Evolutionary conservation across 2,797 vertebrate genomes (phyloP).

Genomic region (Pelochelys cantorii): DNA sequence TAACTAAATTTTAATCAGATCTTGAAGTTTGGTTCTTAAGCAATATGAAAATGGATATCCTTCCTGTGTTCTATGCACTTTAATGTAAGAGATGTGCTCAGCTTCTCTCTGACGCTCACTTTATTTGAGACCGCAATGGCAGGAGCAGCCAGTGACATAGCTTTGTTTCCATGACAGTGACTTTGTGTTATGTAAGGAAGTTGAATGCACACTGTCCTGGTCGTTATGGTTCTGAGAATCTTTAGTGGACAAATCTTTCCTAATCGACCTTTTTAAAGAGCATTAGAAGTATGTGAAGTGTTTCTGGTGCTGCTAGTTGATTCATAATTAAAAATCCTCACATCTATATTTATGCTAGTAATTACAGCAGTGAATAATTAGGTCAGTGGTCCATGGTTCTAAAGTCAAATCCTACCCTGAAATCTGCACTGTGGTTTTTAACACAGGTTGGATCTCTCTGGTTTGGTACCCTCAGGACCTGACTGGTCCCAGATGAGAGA

Average conservation of each 20-base stretch:
- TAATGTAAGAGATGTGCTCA: neutral
- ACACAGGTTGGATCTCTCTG: neutral
- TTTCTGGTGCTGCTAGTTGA: neutral
- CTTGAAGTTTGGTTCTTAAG: neutral
- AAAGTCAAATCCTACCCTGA: constrained; percentile 6
- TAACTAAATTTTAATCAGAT: neutral
- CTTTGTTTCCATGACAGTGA: constrained; percentile 70
- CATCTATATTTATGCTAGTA: neutral
- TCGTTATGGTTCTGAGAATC: constrained; percentile 60
- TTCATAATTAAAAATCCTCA: neutral
- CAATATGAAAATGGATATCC: neutral
- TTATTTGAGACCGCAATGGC: neutral
- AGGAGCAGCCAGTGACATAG: constrained; percentile 9
- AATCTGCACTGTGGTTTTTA: neutral
- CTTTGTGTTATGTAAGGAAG: constrained; percentile 61
- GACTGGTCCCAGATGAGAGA: too few relatives aligned
- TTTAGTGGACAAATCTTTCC: constrained; percentile 10
- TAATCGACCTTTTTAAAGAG: neutral
- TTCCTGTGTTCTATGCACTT: neutral
- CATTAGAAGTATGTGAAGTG: constrained; percentile 5
- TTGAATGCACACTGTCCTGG: constrained; percentile 34
- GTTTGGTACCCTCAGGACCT: too few relatives aligned
- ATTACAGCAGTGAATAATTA: neutral
- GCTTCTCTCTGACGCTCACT: neutral
- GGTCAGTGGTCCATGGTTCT: neutral